A percentile compares a stretch with the other conserved stretches of the same genome.
phyloP scores from a whole-genome alignment of 2,113 vertebrate species.

The Tragelaphus strepsiceros region DNA sequence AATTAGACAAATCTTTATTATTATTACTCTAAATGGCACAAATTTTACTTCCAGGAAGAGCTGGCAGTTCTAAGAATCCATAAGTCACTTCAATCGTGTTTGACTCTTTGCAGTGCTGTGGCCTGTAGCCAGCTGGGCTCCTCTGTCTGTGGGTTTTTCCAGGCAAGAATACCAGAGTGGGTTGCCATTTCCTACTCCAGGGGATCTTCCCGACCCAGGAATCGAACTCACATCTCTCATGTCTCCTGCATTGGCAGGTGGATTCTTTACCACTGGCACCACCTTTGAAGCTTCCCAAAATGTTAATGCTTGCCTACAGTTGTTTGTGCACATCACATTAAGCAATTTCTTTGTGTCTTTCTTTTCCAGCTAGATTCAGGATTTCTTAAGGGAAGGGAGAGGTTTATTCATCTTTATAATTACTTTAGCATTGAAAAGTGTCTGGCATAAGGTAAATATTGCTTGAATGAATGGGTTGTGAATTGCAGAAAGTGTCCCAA shows the following conservation, averaged over 20 bases:
- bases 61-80: neutral
- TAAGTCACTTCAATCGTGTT: neutral
- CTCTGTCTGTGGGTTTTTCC: neutral
- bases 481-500: slow-evolving; percentile 13
- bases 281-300: neutral
- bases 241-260: neutral
- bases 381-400: neutral
- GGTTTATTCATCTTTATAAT: slow-evolving; percentile 20
- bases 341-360: neutral
- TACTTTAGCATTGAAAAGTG: neutral
- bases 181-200: neutral
- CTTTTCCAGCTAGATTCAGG: neutral
- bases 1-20: neutral
- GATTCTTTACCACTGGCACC: neutral
- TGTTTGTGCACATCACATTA: neutral
- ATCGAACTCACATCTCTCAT: neutral
- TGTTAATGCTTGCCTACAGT: neutral
- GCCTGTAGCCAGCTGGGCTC: neutral
- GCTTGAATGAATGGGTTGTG: neutral
- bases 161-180: neutral
- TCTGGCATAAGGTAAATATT: neutral
- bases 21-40: neutral
- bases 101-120: neutral
- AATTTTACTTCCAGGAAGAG: neutral
- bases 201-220: neutral